A percentile compares a stretch with the other conserved stretches of the same genome.
These are phyloP conservation scores for Sebastes trivittatus DNA, from an alignment of 2,797 vertebrate genomes.

Conservation along the genomic window DNA sequence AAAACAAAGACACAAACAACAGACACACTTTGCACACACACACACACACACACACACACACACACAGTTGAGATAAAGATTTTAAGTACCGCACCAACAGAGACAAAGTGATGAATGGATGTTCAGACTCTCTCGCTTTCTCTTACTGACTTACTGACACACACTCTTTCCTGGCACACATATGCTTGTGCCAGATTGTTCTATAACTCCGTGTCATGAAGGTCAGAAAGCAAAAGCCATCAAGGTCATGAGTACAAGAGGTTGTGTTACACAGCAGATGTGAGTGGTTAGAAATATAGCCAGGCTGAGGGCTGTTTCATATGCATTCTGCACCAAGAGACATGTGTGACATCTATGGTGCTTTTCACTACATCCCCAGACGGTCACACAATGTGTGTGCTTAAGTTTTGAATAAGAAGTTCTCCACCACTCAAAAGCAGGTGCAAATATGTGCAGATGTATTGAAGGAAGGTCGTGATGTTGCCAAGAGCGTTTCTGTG, in stretches of 20 bases:
- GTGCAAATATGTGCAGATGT: neutral
- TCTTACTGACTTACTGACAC: neutral
- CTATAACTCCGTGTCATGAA: constrained; percentile 17
- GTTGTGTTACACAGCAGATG: constrained; percentile 17
- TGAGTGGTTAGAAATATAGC: neutral
- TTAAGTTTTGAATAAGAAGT: neutral
- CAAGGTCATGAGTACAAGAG: neutral
- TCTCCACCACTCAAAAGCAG: neutral
- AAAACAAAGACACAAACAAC: neutral
- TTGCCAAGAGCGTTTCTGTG: neutral
- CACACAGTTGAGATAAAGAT: neutral
- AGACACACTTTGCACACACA: neutral
- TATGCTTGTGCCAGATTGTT: constrained; percentile 1
- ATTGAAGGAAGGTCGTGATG: neutral
- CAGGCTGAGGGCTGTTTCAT: neutral
- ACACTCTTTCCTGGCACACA: neutral
- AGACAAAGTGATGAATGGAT: constrained; percentile 17
- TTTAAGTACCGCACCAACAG: neutral
- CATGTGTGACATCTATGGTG: neutral
- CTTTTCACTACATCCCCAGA: neutral
- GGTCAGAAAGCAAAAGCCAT: constrained; percentile 23
- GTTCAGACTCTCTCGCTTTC: neutral
- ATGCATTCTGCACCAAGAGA: neutral
- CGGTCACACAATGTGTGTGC: neutral
- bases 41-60: neutral